Base-by-base conservation (phyloP, 92 coral and sea anemone genomes). In the Porites evermanni region DNA sequence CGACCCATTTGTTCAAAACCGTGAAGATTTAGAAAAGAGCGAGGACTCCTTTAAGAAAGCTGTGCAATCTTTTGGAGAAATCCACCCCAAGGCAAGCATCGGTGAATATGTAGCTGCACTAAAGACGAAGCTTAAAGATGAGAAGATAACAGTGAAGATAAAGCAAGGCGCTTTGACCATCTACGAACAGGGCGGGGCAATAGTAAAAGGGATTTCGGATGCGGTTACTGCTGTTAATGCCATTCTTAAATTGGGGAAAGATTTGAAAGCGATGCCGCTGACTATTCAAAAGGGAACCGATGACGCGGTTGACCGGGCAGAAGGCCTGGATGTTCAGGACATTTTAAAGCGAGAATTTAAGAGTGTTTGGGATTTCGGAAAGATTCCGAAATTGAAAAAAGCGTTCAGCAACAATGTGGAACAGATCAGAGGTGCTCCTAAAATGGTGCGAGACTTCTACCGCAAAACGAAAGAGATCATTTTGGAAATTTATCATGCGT, bases 391-490 rank as follows among this genome's bases (percentile, higher is more conserved):
- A 63, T 72, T 85, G 3, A 87, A 77, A 73, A 92, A 79, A 5
- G 91, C 94, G 17, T 89, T 94, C 75, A 74, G 60, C 23, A 83
- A 88, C 23, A 94, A 94, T 73, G 81, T 82, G 20, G 72, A 85
- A 78, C 91, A 92, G 73, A 11, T 94, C 73, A 90, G 86, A 72
- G 74, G 79, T 44, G 92, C 98, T 53, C 98, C 98, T 1, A 24
- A 53, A 11, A 94, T 94, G 98, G 91, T 92, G 47, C 69, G 76
- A 38, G 92, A 94, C n/a, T 94, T 94, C 72, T 92, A 87, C 89
- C 77, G 79, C 54, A 78, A 90, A 77, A 89, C 89, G 13, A 80
- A 91, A 68, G 8, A 67, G 56, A 92, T 94, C 60, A 69, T 94
- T 44, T 13, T 86, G 32, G 90, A 90, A 75, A 80, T 90, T 64